Evolutionary conservation across 2,797 vertebrate genomes (phyloP).

Genomic region (Falco naumanni): DNA sequence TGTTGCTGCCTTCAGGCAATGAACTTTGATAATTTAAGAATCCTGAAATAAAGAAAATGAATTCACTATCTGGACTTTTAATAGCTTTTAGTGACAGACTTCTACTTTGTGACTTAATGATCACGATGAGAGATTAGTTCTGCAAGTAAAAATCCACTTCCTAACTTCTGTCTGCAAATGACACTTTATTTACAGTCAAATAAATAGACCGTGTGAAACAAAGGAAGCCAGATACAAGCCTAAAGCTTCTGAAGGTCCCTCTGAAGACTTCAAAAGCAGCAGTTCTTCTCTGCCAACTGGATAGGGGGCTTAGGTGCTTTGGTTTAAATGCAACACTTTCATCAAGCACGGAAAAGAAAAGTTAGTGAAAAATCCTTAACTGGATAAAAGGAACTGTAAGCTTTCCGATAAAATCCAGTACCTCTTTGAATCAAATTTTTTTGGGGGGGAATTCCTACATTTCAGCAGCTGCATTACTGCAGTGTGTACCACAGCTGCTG

Average conservation of each 20-base stretch:
- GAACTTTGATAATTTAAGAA: constrained; percentile 37
- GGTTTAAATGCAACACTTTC: background rate
- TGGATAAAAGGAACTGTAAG: background rate
- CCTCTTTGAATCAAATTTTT: background rate
- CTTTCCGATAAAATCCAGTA: background rate
- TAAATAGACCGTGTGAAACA: constrained; percentile 15
- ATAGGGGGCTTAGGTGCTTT: background rate
- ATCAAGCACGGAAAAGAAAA: background rate
- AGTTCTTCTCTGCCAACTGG: background rate
- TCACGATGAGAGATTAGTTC: background rate
- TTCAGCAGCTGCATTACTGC: background rate
- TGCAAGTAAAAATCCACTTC: constrained; percentile 19
- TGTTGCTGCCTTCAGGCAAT: constrained; percentile 13
- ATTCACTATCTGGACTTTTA: constrained; percentile 16
- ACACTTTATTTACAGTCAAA: constrained; percentile 31
- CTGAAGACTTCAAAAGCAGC: background rate
- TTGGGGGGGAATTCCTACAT: background rate
- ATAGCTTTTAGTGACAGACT: constrained; percentile 23
- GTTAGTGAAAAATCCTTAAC: background rate
- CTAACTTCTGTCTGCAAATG: constrained; percentile 25
- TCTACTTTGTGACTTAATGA: background rate
- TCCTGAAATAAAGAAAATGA: constrained; percentile 22
- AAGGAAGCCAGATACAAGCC: constrained; percentile 13
- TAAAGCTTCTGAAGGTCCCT: background rate
- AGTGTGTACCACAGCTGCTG: background rate